Base-by-base conservation (phyloP, 2,113 vertebrate genomes). In the Leptosomus discolor region DNA sequence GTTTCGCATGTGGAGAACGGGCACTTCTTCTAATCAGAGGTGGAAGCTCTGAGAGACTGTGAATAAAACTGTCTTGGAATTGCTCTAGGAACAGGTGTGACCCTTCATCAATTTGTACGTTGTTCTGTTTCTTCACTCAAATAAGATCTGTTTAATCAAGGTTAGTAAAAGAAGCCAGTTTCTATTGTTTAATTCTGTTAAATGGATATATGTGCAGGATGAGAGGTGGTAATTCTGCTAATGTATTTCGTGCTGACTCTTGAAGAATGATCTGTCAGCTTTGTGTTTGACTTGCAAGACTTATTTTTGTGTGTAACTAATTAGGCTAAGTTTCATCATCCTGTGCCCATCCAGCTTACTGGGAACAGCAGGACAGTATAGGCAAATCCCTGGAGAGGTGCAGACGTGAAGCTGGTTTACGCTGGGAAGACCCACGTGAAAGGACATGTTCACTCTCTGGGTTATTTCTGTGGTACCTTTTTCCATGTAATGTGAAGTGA, bases 1-100 rank as follows among this genome's bases (percentile, higher is more conserved):
- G 1, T n/a, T 57, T 54, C 19, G 6, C 43, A 26, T 1, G 0
- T 15, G 43, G 43, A 46, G 70, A 87, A 12, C 2, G 2, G 30
- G 36, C 1, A 1, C 34, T 16, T 26, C 65, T 85, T 91, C 64
- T 41, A 17, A 45, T 89, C 20, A 20, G 65, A 70, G 57, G 17
- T 65, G 29, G 13, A 50, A 78, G 34, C 56, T 71, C 12, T 43
- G 45, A 64, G 41, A 67, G 64, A 32, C 60, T 23, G 48, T 58
- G 27, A 71, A 15, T 54, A 45, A 58, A 65, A 30, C 36, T 41
- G 34, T 46, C 65, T 43, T 39, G 76, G 82, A 70, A 67, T 48
- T 65, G 69, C 64, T 60, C 5, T 41, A 56, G 64, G 82, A 85
- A 41, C 15, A 39, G 45, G 34, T 36, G 14, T 89, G 54, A 61